phyloP scores from a whole-genome alignment of 2,113 vertebrate species.

The Tetrax tetrax region DNA sequence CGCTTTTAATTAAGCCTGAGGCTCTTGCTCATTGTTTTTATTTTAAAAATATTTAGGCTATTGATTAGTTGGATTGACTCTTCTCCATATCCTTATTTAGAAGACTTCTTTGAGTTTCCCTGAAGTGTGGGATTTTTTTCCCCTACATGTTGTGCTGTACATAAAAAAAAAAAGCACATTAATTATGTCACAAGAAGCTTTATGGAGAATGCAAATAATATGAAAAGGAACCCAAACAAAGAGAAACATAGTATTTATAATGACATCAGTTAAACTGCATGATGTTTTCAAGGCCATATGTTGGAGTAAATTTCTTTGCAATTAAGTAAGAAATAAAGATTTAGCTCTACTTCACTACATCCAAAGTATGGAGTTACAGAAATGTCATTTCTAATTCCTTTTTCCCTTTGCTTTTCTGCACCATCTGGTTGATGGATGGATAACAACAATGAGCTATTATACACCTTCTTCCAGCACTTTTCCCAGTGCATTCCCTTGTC shows the following conservation, averaged over 20 bases:
- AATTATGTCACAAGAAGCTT: not conserved
- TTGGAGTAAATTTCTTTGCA: not conserved
- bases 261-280: not conserved
- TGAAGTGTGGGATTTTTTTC: not conserved
- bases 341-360: not conserved
- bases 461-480: not conserved
- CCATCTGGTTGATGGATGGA: constrained; percentile 15
- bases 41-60: constrained; percentile 52
- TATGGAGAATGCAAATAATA: not conserved
- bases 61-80: constrained; percentile 3
- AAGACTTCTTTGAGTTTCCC: not conserved
- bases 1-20: constrained; percentile 1
- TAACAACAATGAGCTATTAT: constrained; percentile 22
- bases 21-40: not conserved
- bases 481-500: not conserved
- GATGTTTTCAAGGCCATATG: not conserved
- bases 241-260: not conserved
- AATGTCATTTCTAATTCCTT: constrained; percentile 9
- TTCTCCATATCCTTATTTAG: not conserved
- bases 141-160: not conserved
- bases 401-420: constrained; percentile 30
- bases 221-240: not conserved
- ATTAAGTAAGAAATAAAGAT: not conserved
- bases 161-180: not conserved
- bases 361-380: not conserved